A percentile compares a stretch with the other conserved stretches of the same genome.
Conservation (phyloP, 1,140 invertebrate genomes). For the Drosophila pectinifera region DNA sequence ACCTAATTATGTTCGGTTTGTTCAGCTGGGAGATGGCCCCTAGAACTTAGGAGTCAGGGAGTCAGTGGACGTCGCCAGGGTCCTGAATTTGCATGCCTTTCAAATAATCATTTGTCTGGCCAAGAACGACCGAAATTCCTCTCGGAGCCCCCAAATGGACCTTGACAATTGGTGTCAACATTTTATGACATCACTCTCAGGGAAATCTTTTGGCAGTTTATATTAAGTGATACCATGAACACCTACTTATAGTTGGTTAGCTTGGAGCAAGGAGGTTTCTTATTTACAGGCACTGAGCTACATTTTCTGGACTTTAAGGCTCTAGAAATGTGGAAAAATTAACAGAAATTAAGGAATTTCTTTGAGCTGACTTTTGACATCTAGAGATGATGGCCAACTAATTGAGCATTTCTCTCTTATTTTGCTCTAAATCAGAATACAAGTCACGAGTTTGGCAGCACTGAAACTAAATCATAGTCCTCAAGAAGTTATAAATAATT, state of each 20-base stretch:
- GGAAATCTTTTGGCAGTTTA: not conserved
- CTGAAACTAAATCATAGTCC: not conserved
- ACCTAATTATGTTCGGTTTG: slow-evolving; percentile 47
- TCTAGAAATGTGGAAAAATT: not conserved
- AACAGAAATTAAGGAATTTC: slow-evolving; percentile 1
- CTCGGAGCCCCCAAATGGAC: slow-evolving; percentile 1
- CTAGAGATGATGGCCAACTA: not conserved
- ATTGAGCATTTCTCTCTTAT: slow-evolving; percentile 5
- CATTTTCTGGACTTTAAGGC: not conserved
- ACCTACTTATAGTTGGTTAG: not conserved
- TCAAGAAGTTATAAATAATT: not conserved
- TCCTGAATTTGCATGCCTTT: slow-evolving; percentile 7
- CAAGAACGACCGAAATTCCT: not conserved
- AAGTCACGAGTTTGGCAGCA: slow-evolving; percentile 1
- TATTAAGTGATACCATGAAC: not conserved
- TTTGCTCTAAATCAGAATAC: not conserved
- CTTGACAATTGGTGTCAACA: slow-evolving; percentile 3
- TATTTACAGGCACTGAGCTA: not conserved
- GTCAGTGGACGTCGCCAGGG: too few relatives aligned
- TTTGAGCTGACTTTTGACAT: not conserved
- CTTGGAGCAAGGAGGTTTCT: too few relatives aligned
- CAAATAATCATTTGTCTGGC: slow-evolving; percentile 6
- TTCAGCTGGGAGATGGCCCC: not conserved
- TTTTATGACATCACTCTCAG: not conserved
- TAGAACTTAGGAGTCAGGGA: not conserved